A percentile compares a stretch with the other conserved stretches of the same genome.
Conservation (phyloP, 2,113 vertebrate species). For the Gulo gulo region DNA sequence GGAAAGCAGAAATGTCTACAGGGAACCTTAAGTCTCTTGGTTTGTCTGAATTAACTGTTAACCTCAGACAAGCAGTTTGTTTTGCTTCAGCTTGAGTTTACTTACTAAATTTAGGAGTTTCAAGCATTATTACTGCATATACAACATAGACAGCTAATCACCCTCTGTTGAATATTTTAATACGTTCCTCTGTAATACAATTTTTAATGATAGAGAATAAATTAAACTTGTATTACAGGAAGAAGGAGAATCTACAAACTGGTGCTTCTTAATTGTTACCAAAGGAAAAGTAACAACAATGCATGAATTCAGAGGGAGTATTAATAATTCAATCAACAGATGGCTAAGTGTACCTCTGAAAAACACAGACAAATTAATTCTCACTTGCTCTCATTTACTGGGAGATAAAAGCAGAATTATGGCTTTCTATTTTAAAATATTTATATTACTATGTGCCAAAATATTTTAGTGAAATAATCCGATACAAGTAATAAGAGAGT, state of each 20-base stretch:
- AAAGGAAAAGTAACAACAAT: constrained; percentile 32
- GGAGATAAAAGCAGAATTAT: not conserved
- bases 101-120: constrained; percentile 29
- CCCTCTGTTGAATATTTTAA: constrained; percentile 60
- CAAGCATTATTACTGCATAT: constrained; percentile 52
- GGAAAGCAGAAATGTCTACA: not conserved
- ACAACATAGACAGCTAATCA: constrained; percentile 26
- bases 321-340: constrained; percentile 68
- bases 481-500: not conserved
- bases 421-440: constrained; percentile 9
- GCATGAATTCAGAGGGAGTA: not conserved
- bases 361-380: constrained; percentile 5
- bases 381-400: not conserved
- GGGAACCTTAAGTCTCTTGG: not conserved
- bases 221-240: constrained; percentile 62
- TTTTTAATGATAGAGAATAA: constrained; percentile 66
- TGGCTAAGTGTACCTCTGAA: constrained; percentile 3
- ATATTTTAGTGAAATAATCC: not conserved
- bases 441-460: not conserved
- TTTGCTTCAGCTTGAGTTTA: not conserved
- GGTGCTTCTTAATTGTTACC: not conserved
- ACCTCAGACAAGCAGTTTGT: not conserved
- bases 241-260: constrained; percentile 33
- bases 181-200: not conserved
- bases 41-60: constrained; percentile 16